A percentile compares a stretch with the other conserved stretches of the same genome.
Evolutionary conservation across 2,113 vertebrate species (phyloP).

Genomic region (Polypterus bichir): DNA sequence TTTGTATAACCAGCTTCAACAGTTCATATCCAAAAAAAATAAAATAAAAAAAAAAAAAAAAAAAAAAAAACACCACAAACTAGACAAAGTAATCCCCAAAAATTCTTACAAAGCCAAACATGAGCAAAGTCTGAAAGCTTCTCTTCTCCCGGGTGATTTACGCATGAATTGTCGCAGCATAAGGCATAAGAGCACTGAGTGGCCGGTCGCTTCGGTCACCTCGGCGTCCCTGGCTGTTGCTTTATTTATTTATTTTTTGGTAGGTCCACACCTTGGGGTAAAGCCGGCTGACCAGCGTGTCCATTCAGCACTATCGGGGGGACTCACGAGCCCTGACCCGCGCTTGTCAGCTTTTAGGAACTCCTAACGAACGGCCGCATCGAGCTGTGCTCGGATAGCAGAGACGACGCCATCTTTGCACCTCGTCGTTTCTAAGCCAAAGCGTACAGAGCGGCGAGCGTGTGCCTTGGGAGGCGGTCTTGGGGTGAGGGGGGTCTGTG

Average conservation of each 20-base stretch:
- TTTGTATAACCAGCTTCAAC: too few relatives aligned
- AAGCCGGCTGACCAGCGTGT: slow-evolving; percentile 29
- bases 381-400: too few relatives aligned
- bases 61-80: neutral
- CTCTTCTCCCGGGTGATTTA: slow-evolving; percentile 32
- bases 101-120: neutral
- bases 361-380: too few relatives aligned
- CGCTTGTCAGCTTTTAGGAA: neutral
- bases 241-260: slow-evolving; percentile 13
- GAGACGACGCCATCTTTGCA: too few relatives aligned
- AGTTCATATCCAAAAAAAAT: neutral
- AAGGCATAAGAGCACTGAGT: slow-evolving; percentile 46
- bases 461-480: too few relatives aligned
- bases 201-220: neutral
- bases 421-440: too few relatives aligned
- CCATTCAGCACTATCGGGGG: slow-evolving; percentile 13
- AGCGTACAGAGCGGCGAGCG: too few relatives aligned
- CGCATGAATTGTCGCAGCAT: slow-evolving; percentile 50
- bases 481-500: too few relatives aligned
- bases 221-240: neutral
- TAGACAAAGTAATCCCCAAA: neutral
- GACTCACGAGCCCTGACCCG: neutral
- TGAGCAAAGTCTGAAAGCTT: neutral
- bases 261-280: slow-evolving; percentile 14
- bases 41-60: neutral